These are phyloP conservation scores for Palythoa caribaeorum DNA, from an alignment of 92 coral and sea anemone species.

Conservation along the genomic window DNA sequence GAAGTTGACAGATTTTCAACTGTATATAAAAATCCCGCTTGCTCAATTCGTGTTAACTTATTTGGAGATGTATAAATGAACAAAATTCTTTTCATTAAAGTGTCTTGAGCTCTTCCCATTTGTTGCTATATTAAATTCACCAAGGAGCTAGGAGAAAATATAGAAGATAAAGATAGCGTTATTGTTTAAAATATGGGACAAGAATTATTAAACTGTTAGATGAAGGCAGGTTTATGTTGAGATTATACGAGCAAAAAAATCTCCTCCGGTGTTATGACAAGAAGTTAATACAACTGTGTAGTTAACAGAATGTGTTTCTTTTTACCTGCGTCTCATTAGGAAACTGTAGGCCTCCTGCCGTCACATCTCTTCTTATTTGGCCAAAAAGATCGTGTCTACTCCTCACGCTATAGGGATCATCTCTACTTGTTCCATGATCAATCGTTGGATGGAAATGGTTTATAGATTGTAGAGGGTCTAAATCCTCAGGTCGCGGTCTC, in stretches of 20 bases:
- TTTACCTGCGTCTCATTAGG: slow-evolving; percentile 80
- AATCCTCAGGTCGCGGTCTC: slow-evolving; percentile 73
- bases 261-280: slow-evolving; percentile 62
- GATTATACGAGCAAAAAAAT: slow-evolving; percentile 31
- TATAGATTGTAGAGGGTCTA: slow-evolving; percentile 89
- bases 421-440: slow-evolving; percentile 89
- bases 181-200: slow-evolving; percentile 15
- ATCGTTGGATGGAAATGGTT: slow-evolving; percentile 91
- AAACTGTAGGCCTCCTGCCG: slow-evolving; percentile 58
- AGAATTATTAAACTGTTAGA: not conserved
- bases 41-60: slow-evolving; percentile 26
- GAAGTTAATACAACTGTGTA: slow-evolving; percentile 63
- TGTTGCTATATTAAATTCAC: slow-evolving; percentile 1
- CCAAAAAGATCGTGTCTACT: slow-evolving; percentile 88
- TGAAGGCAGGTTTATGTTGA: slow-evolving; percentile 36
- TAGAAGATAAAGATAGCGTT: slow-evolving; percentile 1
- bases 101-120: slow-evolving; percentile 13
- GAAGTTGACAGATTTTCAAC: slow-evolving; percentile 15
- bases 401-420: slow-evolving; percentile 76
- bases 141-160: slow-evolving; percentile 6
- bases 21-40: not conserved
- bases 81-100: slow-evolving; percentile 20
- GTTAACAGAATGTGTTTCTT: slow-evolving; percentile 43
- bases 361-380: slow-evolving; percentile 58
- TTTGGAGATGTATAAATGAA: slow-evolving; percentile 14